Conservation (phyloP, 2,888 invertebrate genomes). For the Frankliniella intonsa region DNA sequence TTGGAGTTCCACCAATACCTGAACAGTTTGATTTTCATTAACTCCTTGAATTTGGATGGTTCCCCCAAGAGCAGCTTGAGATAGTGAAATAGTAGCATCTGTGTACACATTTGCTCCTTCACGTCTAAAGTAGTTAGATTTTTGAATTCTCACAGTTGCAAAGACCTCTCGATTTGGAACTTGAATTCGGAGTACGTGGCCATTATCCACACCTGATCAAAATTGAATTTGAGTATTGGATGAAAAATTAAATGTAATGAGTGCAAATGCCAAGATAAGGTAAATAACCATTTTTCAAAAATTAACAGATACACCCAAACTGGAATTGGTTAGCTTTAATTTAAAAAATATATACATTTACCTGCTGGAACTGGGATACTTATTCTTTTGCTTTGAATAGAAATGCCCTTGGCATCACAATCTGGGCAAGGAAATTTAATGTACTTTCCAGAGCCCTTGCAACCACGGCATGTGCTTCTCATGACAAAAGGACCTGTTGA, state of each 20-base stretch:
- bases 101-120: slow-evolving; percentile 96
- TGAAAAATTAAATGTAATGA: not conserved
- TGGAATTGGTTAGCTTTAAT: slow-evolving; percentile 21
- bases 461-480: slow-evolving; percentile 90
- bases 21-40: slow-evolving; percentile 89
- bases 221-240: slow-evolving; percentile 4
- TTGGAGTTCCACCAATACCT: slow-evolving; percentile 53
- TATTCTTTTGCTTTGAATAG: slow-evolving; percentile 81
- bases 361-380: slow-evolving; percentile 90
- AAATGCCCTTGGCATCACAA: slow-evolving; percentile 89
- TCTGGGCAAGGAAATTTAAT: slow-evolving; percentile 88
- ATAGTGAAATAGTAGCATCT: slow-evolving; percentile 81
- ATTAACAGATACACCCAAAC: slow-evolving; percentile 11
- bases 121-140: slow-evolving; percentile 81
- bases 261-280: not conserved
- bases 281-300: not conserved
- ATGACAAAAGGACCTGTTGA: slow-evolving; percentile 85
- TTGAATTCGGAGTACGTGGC: slow-evolving; percentile 92
- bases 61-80: slow-evolving; percentile 93
- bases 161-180: slow-evolving; percentile 89
- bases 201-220: slow-evolving; percentile 81
- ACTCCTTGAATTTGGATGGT: slow-evolving; percentile 87
- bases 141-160: slow-evolving; percentile 87
- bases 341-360: slow-evolving; percentile 39
- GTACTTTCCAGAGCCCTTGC: slow-evolving; percentile 76